Conservation (phyloP, 2,888 invertebrate species). For the Subacronicta megacephala region DNA sequence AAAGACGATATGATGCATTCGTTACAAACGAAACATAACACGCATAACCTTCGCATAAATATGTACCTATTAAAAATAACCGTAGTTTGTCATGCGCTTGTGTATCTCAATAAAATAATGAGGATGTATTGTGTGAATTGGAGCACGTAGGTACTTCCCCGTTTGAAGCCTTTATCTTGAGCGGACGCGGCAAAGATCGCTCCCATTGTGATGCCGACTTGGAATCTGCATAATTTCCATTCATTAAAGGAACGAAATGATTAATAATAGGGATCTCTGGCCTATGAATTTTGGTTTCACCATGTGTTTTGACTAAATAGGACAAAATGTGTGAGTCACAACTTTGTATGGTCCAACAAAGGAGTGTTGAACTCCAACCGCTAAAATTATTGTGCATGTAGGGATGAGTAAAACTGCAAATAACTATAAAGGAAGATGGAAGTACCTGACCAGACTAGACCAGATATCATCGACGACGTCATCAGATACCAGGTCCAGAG, state of each 20-base stretch:
- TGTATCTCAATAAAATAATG: constrained; percentile 65
- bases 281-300: constrained; percentile 63
- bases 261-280: constrained; percentile 85
- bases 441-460: too few relatives aligned
- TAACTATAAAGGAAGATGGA: too few relatives aligned
- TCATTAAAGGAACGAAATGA: constrained; percentile 87
- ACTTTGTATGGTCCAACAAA: too few relatives aligned
- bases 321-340: constrained; percentile 3
- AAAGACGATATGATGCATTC: too few relatives aligned
- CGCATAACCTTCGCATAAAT: too few relatives aligned
- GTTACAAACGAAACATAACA: too few relatives aligned
- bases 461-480: too few relatives aligned
- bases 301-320: constrained; percentile 40
- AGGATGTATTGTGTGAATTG: constrained; percentile 52
- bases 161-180: constrained; percentile 68
- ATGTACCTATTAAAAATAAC: constrained; percentile 21
- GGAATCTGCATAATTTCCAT: constrained; percentile 87
- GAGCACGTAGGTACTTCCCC: constrained; percentile 53
- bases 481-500: too few relatives aligned
- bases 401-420: too few relatives aligned
- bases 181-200: constrained; percentile 70
- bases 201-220: constrained; percentile 81
- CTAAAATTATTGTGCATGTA: background rate
- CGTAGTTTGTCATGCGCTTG: constrained; percentile 51
- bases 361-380: too few relatives aligned